Percentiles rank a stretch among this genome's conserved stretches.
These are phyloP conservation scores for Temnothorax nylanderi DNA, from an alignment of 1,140 invertebrate species.

Conservation along the genomic window DNA sequence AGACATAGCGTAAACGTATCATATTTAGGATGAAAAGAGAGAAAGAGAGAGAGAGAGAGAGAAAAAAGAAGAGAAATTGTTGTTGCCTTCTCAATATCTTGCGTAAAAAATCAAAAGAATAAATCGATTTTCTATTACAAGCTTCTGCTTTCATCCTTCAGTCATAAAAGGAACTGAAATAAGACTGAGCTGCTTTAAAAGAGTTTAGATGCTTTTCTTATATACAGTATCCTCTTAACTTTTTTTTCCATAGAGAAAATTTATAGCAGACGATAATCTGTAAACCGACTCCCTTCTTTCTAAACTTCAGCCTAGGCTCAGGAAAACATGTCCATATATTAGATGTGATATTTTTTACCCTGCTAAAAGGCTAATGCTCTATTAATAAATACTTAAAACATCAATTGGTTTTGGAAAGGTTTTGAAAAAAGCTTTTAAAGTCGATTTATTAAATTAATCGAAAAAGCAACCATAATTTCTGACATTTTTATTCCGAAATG, in stretches of 20 bases:
- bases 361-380: not conserved
- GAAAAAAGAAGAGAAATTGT: not conserved
- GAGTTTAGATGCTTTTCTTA: slow-evolving; percentile 21
- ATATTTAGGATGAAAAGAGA: not conserved
- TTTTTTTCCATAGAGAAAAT: not conserved
- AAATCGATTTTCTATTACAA: slow-evolving; percentile 13
- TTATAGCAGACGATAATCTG: slow-evolving; percentile 23
- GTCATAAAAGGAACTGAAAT: not conserved
- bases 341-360: not conserved
- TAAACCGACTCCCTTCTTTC: not conserved
- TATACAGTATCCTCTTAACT: not conserved
- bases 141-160: not conserved
- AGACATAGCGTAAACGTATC: not conserved
- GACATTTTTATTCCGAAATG: not conserved
- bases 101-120: slow-evolving; percentile 3
- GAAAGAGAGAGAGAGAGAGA: not conserved
- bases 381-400: not conserved
- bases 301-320: not conserved
- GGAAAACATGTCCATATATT: not conserved
- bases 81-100: not conserved
- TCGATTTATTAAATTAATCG: slow-evolving; percentile 1
- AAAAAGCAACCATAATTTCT: slow-evolving; percentile 18
- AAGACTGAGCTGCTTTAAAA: slow-evolving; percentile 11
- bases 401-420: not conserved
- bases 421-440: not conserved